phyloP scores from a whole-genome alignment of 2,113 vertebrate species.

The Gymnocephalus cernua region DNA sequence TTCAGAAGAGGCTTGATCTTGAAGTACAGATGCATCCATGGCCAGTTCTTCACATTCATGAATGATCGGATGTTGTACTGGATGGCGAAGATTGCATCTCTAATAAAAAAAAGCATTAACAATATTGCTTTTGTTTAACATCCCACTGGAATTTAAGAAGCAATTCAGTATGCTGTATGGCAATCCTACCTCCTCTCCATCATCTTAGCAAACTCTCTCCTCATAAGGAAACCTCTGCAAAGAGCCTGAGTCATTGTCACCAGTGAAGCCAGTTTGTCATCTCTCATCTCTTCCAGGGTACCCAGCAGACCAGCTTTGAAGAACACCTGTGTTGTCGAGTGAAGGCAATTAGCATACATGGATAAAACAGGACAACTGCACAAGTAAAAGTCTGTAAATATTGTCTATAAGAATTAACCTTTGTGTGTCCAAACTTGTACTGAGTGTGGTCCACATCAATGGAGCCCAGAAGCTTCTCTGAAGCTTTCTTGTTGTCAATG shows the following conservation, averaged over 20 bases:
- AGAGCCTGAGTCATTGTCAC: slow-evolving; percentile 85
- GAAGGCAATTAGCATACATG: background rate
- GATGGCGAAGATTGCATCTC: slow-evolving; percentile 88
- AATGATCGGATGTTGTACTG: slow-evolving; percentile 90
- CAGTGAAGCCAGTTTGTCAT: slow-evolving; percentile 89
- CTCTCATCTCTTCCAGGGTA: slow-evolving; percentile 93
- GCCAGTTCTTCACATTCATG: slow-evolving; percentile 87
- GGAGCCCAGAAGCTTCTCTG: slow-evolving; percentile 90
- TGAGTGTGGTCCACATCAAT: slow-evolving; percentile 91
- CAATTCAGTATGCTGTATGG: background rate
- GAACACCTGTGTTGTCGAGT: slow-evolving; percentile 86
- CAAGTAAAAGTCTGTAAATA: background rate
- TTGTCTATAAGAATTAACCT: slow-evolving; percentile 73
- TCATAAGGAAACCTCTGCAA: slow-evolving; percentile 78
- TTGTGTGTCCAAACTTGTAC: slow-evolving; percentile 92
- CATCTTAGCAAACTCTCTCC: slow-evolving; percentile 82
- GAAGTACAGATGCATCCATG: slow-evolving; percentile 84
- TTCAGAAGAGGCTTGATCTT: slow-evolving; percentile 85
- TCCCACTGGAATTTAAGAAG: background rate
- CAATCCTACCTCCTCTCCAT: slow-evolving; percentile 73
- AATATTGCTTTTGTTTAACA: background rate
- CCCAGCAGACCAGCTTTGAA: slow-evolving; percentile 96
- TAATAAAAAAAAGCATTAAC: slow-evolving; percentile 34
- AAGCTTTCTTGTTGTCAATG: slow-evolving; percentile 91
- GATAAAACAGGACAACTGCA: background rate